These are phyloP conservation scores for Piscicola geometra DNA, from an alignment of 2,888 invertebrate species.

Conservation along the genomic window DNA sequence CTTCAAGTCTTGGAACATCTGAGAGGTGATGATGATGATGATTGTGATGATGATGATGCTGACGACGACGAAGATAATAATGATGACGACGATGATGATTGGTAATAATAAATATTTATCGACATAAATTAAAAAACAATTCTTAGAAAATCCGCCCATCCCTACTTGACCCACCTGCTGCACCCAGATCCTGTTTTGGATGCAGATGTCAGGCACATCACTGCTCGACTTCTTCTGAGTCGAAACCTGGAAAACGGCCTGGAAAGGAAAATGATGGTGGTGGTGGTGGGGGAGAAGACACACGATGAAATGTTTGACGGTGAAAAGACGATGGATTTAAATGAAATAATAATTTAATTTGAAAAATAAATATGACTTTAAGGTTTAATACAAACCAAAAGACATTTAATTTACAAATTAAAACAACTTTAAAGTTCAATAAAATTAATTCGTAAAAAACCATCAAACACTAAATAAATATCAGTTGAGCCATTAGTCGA, in stretches of 20 bases:
- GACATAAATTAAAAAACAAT: not conserved
- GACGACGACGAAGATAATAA: not conserved
- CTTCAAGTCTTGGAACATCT: slow-evolving; percentile 38
- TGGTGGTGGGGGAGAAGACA: too few relatives aligned
- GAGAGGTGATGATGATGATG: not conserved
- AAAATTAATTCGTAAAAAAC: not conserved
- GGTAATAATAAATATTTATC: not conserved
- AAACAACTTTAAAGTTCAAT: not conserved
- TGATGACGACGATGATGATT: not conserved
- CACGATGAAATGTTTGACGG: too few relatives aligned
- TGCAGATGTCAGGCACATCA: slow-evolving; percentile 51
- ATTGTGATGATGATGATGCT: not conserved
- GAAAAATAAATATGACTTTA: too few relatives aligned
- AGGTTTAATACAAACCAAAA: too few relatives aligned
- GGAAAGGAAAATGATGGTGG: too few relatives aligned
- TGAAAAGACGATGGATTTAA: too few relatives aligned
- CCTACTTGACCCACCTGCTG: slow-evolving; percentile 48
- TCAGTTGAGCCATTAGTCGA: slow-evolving; percentile 23
- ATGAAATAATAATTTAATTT: too few relatives aligned
- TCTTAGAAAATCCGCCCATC: not conserved
- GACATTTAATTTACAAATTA: not conserved
- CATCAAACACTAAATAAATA: not conserved
- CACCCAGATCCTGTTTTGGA: slow-evolving; percentile 53
- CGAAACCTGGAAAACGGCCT: slow-evolving; percentile 24
- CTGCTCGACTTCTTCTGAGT: slow-evolving; percentile 44